Percentiles rank a stretch among this genome's conserved stretches.
Evolutionary conservation across 2,888 invertebrate genomes (phyloP).

Genomic region (Doris montereyensis): DNA sequence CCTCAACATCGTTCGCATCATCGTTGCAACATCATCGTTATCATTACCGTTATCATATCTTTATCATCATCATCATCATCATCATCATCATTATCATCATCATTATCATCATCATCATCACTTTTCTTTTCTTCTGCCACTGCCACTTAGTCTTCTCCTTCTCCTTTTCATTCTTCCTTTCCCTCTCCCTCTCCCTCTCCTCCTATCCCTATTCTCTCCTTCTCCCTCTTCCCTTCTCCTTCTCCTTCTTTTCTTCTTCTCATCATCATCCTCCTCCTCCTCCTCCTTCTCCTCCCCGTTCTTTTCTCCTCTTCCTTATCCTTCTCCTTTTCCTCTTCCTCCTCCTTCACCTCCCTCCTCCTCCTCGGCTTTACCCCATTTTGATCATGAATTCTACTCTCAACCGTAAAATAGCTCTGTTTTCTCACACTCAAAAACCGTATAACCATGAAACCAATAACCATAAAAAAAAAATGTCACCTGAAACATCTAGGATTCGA

Average conservation of each 20-base stretch:
- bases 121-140: constrained; percentile 20
- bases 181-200: background rate
- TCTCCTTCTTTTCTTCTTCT: background rate
- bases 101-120: constrained; percentile 9
- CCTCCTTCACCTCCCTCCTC: background rate
- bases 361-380: background rate
- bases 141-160: background rate
- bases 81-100: constrained; percentile 14
- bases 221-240: background rate
- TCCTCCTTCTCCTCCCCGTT: background rate
- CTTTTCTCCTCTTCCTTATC: background rate
- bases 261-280: background rate
- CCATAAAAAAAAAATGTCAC: too few relatives aligned
- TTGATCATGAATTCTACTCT: too few relatives aligned
- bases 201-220: background rate
- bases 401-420: too few relatives aligned
- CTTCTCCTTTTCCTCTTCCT: background rate
- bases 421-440: too few relatives aligned
- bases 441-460: too few relatives aligned
- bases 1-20: background rate
- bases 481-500: too few relatives aligned
- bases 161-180: background rate
- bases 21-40: constrained; percentile 51
- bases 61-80: constrained; percentile 29
- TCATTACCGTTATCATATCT: background rate